Evolutionary conservation across 2,797 vertebrate genomes (phyloP), one percentile per base, ranked within the genome.

Genomic region (Phoeniculus purpureus): DNA sequence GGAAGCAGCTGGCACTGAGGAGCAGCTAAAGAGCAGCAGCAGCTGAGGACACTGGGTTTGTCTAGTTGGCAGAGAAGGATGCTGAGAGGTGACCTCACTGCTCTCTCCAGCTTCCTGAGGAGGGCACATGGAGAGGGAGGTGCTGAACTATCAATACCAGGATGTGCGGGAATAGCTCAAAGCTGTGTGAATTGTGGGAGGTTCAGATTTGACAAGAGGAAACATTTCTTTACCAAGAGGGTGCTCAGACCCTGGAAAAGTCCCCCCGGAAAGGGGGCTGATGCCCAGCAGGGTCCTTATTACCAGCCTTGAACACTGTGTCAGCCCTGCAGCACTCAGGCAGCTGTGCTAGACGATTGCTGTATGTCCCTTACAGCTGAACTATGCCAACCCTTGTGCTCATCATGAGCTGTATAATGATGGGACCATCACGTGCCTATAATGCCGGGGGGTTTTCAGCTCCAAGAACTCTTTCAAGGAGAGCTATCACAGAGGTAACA

Each of bases 361-460:
- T 58, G 18, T 5, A 45, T 29, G 31, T 23, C 21, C 32, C 25
- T 68, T 59, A 17, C 14, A 21, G 37, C 4, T 1, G 4, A 15
- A 26, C 47, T 17, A 0, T 5, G n/a, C 52, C 50, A 2, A 3
- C 45, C 22, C 54, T 34, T 34, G 4, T 0, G 1, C 55, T 15
- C 40, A 40, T 40, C 7, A 8, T 4, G n/a, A 37, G 18, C 37
- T 1, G 0, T 12, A 1, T 25, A 37, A 47, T 1, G 0, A 21
- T 4, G 17, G 45, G 48, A 27, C 15, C 5, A 10, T 5, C 9
- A 47, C 21, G 60, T 26, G 22, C 31, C 19, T 20, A 27, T 37
- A 61, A 62, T 5, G 8, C 3, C 40, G 40, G 27, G 37, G 15
- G 8, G 1, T 34, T 48, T 61, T 40, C n/a, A 55, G 22, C 27